A percentile compares a stretch with the other conserved stretches of the same genome.
phyloP scores from a whole-genome alignment of 1,140 invertebrate species.

The Diuraphis noxia region DNA sequence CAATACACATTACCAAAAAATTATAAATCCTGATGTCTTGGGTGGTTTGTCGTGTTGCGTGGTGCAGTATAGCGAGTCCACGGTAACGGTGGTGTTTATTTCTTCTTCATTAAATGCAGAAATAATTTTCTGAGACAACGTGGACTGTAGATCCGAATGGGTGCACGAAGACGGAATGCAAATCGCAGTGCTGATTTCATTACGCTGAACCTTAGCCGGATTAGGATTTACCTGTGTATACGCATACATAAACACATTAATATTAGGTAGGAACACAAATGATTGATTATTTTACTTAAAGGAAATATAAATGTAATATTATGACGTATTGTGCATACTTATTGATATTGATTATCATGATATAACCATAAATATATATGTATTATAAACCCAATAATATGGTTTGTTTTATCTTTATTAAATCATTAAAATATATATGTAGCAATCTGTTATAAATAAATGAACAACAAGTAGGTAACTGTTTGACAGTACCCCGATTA shows the following conservation, averaged over 20 bases:
- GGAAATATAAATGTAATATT: background rate
- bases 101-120: background rate
- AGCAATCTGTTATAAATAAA: background rate
- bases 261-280: background rate
- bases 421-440: too few species aligned
- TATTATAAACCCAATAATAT: too few species aligned
- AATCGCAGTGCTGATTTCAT: constrained; percentile 11
- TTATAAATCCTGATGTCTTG: background rate
- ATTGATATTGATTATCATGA: background rate
- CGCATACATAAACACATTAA: background rate
- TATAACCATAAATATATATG: background rate
- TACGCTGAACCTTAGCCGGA: constrained; percentile 2
- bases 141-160: background rate
- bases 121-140: background rate
- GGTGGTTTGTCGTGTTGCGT: background rate
- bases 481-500: background rate
- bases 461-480: background rate
- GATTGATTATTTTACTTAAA: background rate
- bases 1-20: background rate
- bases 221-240: background rate
- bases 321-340: background rate
- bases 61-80: background rate
- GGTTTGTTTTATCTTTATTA: too few species aligned
- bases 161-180: constrained; percentile 10
- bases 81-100: background rate